A percentile compares a stretch with the other conserved stretches of the same genome.
phyloP scores from a whole-genome alignment of 2,113 vertebrate species.

The Genyomyrus donnyi region DNA sequence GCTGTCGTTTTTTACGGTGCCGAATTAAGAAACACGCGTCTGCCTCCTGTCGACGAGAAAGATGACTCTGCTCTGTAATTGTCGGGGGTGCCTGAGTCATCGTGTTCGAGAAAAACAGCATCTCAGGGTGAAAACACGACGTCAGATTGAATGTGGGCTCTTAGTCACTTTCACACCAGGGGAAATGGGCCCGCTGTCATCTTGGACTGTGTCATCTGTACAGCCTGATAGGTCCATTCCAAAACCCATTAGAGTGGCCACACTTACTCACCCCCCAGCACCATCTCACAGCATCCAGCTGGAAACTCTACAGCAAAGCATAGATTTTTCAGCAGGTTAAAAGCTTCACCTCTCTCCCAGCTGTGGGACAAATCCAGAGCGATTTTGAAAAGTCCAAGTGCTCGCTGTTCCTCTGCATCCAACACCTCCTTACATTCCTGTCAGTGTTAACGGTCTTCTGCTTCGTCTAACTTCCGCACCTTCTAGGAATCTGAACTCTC shows the following conservation, averaged over 20 bases:
- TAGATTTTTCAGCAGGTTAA: not conserved
- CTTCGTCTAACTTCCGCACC: not conserved
- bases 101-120: not conserved
- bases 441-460: not conserved
- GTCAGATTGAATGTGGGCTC: not conserved
- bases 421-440: not conserved
- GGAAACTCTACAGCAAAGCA: slow-evolving; percentile 16
- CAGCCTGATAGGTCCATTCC: slow-evolving; percentile 14
- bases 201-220: slow-evolving; percentile 18
- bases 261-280: not conserved
- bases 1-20: not conserved
- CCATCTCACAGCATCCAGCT: slow-evolving; percentile 8
- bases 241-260: slow-evolving; percentile 10
- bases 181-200: slow-evolving; percentile 12
- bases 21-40: not conserved
- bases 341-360: no score
- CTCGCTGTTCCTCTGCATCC: not conserved
- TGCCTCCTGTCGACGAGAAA: not conserved
- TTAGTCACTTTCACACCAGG: slow-evolving; percentile 9
- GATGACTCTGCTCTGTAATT: slow-evolving; percentile 12
- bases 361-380: not conserved
- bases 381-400: not conserved
- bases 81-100: slow-evolving; percentile 13
- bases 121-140: not conserved
- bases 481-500: not conserved